A percentile compares a stretch with the other conserved stretches of the same genome.
Evolutionary conservation across 2,113 vertebrate genomes (phyloP).

Genomic region (Setophaga coronata): DNA sequence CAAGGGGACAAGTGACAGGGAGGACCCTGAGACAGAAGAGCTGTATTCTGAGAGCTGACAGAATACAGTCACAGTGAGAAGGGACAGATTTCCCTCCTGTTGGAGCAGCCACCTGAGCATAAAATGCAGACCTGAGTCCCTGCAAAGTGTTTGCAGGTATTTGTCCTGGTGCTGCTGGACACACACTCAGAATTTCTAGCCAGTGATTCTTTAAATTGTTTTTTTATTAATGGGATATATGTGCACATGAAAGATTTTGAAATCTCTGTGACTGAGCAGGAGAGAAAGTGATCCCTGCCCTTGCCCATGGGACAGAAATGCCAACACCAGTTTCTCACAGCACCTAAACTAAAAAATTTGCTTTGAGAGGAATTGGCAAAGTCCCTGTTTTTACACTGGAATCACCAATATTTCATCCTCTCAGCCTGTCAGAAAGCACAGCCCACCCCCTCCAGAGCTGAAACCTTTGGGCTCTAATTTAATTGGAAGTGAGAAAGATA

Average conservation of each 20-base stretch:
- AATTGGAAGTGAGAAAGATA: background rate
- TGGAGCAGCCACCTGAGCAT: background rate
- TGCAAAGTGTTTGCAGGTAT: background rate
- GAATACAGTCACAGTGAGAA: fast-evolving
- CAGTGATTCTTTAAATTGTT: background rate
- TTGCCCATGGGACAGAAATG: background rate
- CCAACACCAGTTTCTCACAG: background rate
- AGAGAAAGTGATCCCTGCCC: background rate
- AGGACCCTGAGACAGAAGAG: background rate
- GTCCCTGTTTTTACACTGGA: background rate
- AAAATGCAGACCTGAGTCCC: background rate
- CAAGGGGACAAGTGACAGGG: background rate
- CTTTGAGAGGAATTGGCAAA: background rate
- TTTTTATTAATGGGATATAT: background rate
- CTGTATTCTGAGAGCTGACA: too few relatives aligned
- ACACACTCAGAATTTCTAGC: background rate
- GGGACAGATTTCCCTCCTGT: background rate
- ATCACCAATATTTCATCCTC: background rate
- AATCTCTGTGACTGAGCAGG: background rate
- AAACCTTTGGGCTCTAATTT: background rate
- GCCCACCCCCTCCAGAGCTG: background rate
- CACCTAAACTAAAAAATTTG: background rate
- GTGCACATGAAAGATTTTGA: background rate
- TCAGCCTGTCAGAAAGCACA: background rate
- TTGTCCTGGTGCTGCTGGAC: background rate